Percentiles rank a stretch among this genome's conserved stretches.
Evolutionary conservation across 2,113 vertebrate species (phyloP).

Genomic region (Verasper variegatus): DNA sequence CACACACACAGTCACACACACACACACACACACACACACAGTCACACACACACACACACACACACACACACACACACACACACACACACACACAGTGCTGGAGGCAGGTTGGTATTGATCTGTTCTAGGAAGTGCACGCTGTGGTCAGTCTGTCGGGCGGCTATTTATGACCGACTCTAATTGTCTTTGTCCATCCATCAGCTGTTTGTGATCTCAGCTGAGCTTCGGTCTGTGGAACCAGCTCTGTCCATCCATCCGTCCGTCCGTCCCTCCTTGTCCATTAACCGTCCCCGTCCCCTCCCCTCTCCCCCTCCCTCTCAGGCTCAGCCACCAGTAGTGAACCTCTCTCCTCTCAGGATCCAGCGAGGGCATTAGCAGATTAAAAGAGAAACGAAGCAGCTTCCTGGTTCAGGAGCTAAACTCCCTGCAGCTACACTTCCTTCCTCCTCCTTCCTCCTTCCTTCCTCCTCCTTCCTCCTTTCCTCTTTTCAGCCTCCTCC

Average conservation of each 20-base stretch:
- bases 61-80: constrained; percentile 15
- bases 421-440: constrained; percentile 26
- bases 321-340: constrained; percentile 19
- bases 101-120: constrained; percentile 45
- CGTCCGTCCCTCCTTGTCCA: neutral
- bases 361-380: constrained; percentile 72
- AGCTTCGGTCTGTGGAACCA: too few relatives aligned
- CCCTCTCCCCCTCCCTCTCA: constrained; percentile 18
- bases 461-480: neutral
- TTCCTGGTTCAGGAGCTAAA: constrained; percentile 7
- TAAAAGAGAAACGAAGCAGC: constrained; percentile 35
- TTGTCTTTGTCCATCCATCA: constrained; percentile 12
- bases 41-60: constrained; percentile 15
- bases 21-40: neutral
- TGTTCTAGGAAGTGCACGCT: constrained; percentile 40
- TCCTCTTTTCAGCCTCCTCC: neutral
- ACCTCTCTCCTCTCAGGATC: constrained; percentile 13
- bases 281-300: neutral
- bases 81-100: constrained; percentile 1
- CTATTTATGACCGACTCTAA: constrained; percentile 42
- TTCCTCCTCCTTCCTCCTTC: constrained; percentile 12
- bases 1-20: constrained; percentile 17
- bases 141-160: neutral
- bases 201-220: too few relatives aligned
- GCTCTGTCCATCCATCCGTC: neutral